Evolutionary conservation across 1,140 invertebrate species (phyloP).

Genomic region (Drosophila bocki): DNA sequence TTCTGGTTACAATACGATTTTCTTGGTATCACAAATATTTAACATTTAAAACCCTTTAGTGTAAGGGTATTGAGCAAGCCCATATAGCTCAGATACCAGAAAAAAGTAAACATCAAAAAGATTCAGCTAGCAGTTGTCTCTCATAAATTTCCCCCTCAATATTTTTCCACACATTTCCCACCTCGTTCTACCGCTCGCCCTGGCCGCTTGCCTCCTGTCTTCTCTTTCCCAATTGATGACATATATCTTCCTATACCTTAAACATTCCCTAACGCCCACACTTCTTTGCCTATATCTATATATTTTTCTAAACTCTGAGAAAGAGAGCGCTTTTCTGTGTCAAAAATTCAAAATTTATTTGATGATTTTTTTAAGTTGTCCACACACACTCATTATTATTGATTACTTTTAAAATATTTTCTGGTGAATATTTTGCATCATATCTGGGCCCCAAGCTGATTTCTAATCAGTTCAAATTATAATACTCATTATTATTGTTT

Average conservation of each 20-base stretch:
- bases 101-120: constrained; percentile 41
- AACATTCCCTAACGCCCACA: constrained; percentile 40
- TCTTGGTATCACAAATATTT: too few species aligned
- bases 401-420: constrained; percentile 38
- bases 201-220: neutral
- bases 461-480: constrained; percentile 21
- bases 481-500: constrained; percentile 27
- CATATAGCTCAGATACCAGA: neutral
- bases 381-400: constrained; percentile 10
- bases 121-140: constrained; percentile 70
- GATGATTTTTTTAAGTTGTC: constrained; percentile 11
- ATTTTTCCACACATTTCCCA: constrained; percentile 40
- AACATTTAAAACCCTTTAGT: constrained; percentile 1
- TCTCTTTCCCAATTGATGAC: constrained; percentile 22
- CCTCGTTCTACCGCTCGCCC: constrained; percentile 8
- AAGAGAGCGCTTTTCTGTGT: constrained; percentile 24
- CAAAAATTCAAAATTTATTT: constrained; percentile 37
- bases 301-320: neutral
- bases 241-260: constrained; percentile 43
- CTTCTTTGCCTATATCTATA: neutral
- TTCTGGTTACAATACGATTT: too few species aligned
- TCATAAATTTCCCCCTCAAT: constrained; percentile 62
- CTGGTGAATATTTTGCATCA: constrained; percentile 46
- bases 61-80: constrained; percentile 15
- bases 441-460: constrained; percentile 8